Evolutionary conservation across 2,113 vertebrate species (phyloP), one percentile per base, ranked within the genome.

Genomic region (Actinemys pallida): DNA sequence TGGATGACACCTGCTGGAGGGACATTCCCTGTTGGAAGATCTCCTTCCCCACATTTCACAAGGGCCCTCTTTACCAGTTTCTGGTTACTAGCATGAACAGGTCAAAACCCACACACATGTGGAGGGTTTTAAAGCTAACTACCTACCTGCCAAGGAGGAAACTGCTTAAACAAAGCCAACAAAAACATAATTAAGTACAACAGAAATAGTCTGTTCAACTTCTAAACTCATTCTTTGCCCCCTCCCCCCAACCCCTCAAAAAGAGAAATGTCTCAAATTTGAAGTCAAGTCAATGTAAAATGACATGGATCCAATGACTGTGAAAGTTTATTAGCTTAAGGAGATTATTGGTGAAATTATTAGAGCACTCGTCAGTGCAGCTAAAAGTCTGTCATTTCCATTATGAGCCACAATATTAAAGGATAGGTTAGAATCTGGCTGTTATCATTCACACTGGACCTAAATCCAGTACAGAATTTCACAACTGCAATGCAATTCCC

Each of bases 251-350:
- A 53, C 17, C 53, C 10, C 56, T 78, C 49, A 88, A 65, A 27
- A 22, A 0, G 10, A 90, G 35, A 54, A 35, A 3, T 59, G 54
- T 27, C 22, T 88, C 42, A 45, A 29, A 86, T 24, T 16, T 84
- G 90, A 72, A 45, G 14, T 17, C 14, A 92, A 86, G 47, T 42
- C 13, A 62, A 79, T 47, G 31, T 78, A 83, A 89, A 83, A 91
- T 35, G 24, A 80, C 45, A 92, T 79, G 31, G 19, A 3, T 75
- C 13, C 47, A 78, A 47, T 93, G 86, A 76, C 75, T 87, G 50
- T 91, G n/a, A 57, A 92, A 76, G 52, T 86, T 85, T 79, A 54
- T 93, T 91, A 81, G 84, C 69, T 88, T 88, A 84, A 90, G 84
- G 57, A 84, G 31, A n/a, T 88, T 69, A 86, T 25, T 88, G 19